These are phyloP conservation scores for Hyppa rectilinea DNA, from an alignment of 2,888 invertebrate species.

Conservation along the genomic window DNA sequence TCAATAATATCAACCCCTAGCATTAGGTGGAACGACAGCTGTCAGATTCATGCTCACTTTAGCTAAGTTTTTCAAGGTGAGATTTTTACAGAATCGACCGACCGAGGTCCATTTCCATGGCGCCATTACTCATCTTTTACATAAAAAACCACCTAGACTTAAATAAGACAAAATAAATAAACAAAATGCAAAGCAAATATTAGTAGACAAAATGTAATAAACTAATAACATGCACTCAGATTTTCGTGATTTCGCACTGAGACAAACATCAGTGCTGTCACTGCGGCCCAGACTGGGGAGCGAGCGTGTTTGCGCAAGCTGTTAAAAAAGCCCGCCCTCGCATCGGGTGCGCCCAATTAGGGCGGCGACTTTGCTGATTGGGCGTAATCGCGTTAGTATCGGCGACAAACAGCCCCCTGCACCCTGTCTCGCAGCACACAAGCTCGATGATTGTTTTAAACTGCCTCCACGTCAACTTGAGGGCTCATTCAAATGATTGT, in stretches of 20 bases:
- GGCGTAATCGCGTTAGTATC: constrained; percentile 89
- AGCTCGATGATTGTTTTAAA: constrained; percentile 51
- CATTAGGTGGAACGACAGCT: no score
- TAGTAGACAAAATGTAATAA: constrained; percentile 44
- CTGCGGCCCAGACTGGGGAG: constrained; percentile 59
- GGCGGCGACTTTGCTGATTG: constrained; percentile 89
- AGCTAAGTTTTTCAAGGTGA: no score
- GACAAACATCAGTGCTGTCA: constrained; percentile 41
- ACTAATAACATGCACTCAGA: constrained; percentile 62
- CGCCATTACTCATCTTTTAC: neutral
- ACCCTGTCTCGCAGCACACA: constrained; percentile 66
- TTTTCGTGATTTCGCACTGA: constrained; percentile 40
- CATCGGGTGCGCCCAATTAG: constrained; percentile 88
- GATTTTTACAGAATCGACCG: no score
- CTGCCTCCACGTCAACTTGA: constrained; percentile 41
- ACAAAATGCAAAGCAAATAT: constrained; percentile 38
- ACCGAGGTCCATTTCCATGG: neutral
- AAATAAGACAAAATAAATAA: constrained; percentile 32
- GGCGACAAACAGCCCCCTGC: constrained; percentile 81
- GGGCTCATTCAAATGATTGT: constrained; percentile 48
- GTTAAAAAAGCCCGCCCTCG: constrained; percentile 90
- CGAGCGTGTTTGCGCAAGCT: constrained; percentile 84
- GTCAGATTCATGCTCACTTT: no score
- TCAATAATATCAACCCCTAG: no score
- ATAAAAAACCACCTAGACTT: neutral